Percentiles rank a stretch among this genome's conserved stretches.
Evolutionary conservation across 2,113 vertebrate genomes (phyloP).

Genomic region (Toxotes jaculatrix): DNA sequence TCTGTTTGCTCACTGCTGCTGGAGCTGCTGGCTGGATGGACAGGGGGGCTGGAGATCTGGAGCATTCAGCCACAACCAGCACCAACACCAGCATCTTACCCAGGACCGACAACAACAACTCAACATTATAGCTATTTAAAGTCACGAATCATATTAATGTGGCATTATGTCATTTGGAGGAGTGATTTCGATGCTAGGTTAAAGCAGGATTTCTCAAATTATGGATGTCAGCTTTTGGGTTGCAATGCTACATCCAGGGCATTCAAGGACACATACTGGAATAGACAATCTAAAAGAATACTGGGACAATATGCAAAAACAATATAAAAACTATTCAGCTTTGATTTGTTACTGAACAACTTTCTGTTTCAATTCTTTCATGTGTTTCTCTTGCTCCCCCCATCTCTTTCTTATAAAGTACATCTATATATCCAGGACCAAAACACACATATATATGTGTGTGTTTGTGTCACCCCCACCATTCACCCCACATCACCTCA

Average conservation of each 20-base stretch:
- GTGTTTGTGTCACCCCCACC: constrained; percentile 19
- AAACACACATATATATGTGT: constrained; percentile 31
- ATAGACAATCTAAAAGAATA: background rate
- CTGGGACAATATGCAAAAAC: constrained; percentile 13
- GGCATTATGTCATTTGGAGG: background rate
- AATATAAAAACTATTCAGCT: background rate
- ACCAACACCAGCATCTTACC: constrained; percentile 54
- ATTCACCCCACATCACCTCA: constrained; percentile 27
- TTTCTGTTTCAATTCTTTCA: constrained; percentile 22
- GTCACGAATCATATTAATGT: background rate
- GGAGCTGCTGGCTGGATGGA: constrained; percentile 75
- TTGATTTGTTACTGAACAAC: background rate
- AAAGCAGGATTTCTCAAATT: background rate
- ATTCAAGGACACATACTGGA: constrained; percentile 23
- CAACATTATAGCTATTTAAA: constrained; percentile 31
- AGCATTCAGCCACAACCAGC: constrained; percentile 73
- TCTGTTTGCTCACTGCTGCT: constrained; percentile 87
- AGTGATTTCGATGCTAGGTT: background rate
- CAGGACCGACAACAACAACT: constrained; percentile 40
- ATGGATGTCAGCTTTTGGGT: background rate
- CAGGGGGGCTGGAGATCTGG: constrained; percentile 35
- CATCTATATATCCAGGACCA: constrained; percentile 4
- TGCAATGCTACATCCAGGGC: constrained; percentile 1
- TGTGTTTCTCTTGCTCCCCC: constrained; percentile 10
- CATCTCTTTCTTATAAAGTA: background rate